phyloP scores from a whole-genome alignment of 2,797 vertebrate species.

The Pseudomugil gertrudae region DNA sequence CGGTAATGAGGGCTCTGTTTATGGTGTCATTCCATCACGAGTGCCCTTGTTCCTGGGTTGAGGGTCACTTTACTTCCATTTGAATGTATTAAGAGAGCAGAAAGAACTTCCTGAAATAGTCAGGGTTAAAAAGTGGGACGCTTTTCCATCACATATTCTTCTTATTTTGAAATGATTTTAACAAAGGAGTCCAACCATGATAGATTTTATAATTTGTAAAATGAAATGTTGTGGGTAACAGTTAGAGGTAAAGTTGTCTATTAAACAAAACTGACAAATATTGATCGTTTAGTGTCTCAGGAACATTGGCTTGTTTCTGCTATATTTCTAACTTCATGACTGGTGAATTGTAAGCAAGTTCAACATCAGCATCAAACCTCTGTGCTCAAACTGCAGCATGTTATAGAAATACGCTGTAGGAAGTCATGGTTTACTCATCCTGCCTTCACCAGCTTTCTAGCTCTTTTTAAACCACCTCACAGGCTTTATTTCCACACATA shows the following conservation, averaged over 20 bases:
- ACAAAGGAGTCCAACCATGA: background rate
- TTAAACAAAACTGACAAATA: background rate
- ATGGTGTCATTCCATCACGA: conserved; percentile 34
- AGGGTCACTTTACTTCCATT: conserved; percentile 35
- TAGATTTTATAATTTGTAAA: background rate
- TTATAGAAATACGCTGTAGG: background rate
- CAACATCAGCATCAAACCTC: background rate
- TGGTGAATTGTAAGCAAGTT: background rate
- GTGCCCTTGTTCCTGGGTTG: conserved; percentile 45
- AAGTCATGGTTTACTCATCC: background rate
- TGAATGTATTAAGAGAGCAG: background rate
- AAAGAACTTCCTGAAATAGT: background rate
- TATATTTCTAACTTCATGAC: background rate
- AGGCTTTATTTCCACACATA: background rate
- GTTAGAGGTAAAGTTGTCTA: background rate
- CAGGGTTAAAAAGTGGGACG: background rate
- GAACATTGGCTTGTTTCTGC: background rate
- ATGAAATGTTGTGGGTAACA: background rate
- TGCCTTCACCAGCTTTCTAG: background rate
- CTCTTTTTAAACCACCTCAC: background rate
- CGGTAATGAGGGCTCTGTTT: conserved; percentile 50
- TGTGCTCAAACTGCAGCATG: background rate
- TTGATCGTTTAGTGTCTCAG: background rate
- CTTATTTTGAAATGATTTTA: background rate
- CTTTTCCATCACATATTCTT: too few relatives aligned